Evolutionary conservation across 2,888 invertebrate genomes (phyloP).

Genomic region (Steinernema scapterisci): DNA sequence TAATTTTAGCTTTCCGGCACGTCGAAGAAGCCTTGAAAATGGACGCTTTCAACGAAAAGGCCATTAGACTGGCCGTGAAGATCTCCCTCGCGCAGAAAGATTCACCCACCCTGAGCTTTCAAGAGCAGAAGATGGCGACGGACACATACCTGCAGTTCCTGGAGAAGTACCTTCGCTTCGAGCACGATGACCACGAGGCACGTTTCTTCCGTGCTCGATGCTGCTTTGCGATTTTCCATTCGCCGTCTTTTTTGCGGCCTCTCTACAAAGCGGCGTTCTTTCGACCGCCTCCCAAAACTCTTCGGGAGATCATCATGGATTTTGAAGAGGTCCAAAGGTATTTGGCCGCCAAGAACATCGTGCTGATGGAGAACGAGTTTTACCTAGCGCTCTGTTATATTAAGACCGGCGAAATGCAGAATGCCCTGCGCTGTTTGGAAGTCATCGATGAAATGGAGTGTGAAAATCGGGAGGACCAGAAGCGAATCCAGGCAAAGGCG

Average conservation of each 20-base stretch:
- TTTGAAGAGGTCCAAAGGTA: not conserved
- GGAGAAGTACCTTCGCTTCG: not conserved
- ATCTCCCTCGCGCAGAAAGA: not conserved
- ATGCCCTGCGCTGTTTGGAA: not conserved
- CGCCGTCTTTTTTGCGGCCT: not conserved
- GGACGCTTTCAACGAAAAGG: not conserved
- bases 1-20: not conserved
- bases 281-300: not conserved
- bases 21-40: not conserved
- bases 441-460: not conserved
- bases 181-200: not conserved
- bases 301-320: not conserved
- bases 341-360: not conserved
- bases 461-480: not conserved
- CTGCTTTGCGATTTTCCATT: not conserved
- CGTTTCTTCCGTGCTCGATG: conserved; percentile 6
- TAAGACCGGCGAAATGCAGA: not conserved
- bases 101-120: not conserved
- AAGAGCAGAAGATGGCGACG: not conserved
- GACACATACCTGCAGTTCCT: not conserved
- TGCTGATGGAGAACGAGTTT: not conserved
- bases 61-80: not conserved
- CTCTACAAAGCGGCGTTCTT: conserved; percentile 1
- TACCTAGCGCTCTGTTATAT: not conserved
- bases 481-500: not conserved